Evolutionary conservation across 1,140 invertebrate genomes (phyloP).

Genomic region (Drosophila obscura): DNA sequence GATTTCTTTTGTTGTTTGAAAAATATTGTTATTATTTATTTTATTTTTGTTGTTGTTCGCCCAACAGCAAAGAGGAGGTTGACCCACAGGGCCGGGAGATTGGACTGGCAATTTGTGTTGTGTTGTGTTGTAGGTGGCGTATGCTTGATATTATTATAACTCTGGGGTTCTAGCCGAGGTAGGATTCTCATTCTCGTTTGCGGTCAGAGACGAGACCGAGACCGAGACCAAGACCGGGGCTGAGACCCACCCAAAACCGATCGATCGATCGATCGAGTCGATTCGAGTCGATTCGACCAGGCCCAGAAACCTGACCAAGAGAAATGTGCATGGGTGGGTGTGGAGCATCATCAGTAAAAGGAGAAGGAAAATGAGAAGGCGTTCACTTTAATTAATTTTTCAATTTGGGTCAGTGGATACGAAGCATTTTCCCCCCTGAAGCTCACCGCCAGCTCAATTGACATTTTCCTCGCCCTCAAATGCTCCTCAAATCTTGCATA

Average conservation of each 20-base stretch:
- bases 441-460: conserved; percentile 23
- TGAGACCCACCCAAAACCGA: conserved; percentile 60
- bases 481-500: conserved; percentile 48
- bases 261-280: too few relatives aligned
- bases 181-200: conserved; percentile 61
- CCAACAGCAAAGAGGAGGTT: conserved; percentile 68
- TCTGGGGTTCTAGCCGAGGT: conserved; percentile 49
- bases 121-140: conserved; percentile 73
- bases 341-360: conserved; percentile 26
- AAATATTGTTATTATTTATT: conserved; percentile 80
- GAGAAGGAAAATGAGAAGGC: conserved; percentile 42
- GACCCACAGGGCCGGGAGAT: conserved; percentile 41
- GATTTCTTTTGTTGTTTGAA: conserved; percentile 78
- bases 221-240: too few relatives aligned
- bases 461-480: conserved; percentile 28
- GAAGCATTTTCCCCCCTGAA: conserved; percentile 29
- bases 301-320: conserved; percentile 67
- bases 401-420: conserved; percentile 62
- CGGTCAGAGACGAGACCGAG: conserved; percentile 46
- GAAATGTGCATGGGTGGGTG: conserved; percentile 69
- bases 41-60: conserved; percentile 31
- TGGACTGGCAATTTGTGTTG: conserved; percentile 43
- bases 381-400: conserved; percentile 81
- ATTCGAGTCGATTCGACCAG: conserved; percentile 28
- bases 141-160: conserved; percentile 81